These are phyloP conservation scores for Passer domesticus DNA, from an alignment of 2,113 vertebrate genomes.

Conservation along the genomic window DNA sequence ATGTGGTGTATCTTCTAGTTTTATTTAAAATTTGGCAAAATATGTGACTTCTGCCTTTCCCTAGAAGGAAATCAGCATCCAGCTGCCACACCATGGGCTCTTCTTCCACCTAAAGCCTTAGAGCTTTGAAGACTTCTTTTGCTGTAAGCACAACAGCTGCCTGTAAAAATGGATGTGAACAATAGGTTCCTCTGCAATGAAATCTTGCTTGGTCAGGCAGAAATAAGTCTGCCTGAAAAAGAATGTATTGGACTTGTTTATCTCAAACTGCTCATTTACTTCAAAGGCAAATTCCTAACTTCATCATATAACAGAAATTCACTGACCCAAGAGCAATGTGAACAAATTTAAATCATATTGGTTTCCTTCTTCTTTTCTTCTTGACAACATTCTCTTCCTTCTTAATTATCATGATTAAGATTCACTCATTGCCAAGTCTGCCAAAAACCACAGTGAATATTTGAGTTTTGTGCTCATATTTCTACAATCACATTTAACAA, in stretches of 20 bases:
- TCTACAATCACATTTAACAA: not conserved
- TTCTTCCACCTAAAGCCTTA: not conserved
- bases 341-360: conserved; percentile 53
- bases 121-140: not conserved
- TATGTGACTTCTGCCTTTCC: not conserved
- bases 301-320: conserved; percentile 37
- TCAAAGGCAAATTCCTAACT: conserved; percentile 46
- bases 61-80: not conserved
- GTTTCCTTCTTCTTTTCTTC: conserved; percentile 8
- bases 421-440: not conserved
- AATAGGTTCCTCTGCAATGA: not conserved
- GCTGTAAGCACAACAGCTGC: not conserved
- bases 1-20: not conserved
- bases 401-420: conserved; percentile 53
- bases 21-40: not conserved
- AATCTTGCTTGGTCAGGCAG: conserved; percentile 41
- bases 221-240: not conserved
- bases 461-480: not conserved
- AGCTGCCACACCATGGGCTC: not conserved
- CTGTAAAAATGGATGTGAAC: not conserved
- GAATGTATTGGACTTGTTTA: not conserved
- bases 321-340: conserved; percentile 57
- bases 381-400: not conserved
- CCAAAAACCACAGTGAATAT: not conserved
- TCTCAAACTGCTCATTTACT: conserved; percentile 30